These are phyloP conservation scores for Hylia prasina DNA, from an alignment of 2,113 vertebrate species.

Conservation along the genomic window DNA sequence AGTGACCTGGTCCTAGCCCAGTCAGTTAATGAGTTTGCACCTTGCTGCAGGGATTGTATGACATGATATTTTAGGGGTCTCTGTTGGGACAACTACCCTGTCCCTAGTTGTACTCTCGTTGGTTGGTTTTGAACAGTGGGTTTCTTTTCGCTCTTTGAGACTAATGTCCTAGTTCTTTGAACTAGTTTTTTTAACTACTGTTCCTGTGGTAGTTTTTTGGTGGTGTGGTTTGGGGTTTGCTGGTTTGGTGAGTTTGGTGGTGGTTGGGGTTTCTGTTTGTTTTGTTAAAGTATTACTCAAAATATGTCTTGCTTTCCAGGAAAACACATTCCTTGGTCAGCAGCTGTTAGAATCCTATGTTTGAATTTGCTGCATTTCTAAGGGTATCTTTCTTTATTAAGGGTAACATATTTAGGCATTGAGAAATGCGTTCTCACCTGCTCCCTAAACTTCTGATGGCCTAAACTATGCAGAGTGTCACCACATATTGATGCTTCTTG, in stretches of 20 bases:
- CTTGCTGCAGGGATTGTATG: not conserved
- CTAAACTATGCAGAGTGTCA: not conserved
- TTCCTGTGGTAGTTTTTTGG: not conserved
- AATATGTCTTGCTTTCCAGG: not conserved
- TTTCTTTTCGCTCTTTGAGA: not conserved
- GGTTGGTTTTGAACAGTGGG: not conserved
- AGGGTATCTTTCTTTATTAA: not conserved
- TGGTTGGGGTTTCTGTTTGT: not conserved
- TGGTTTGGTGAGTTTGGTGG: not conserved
- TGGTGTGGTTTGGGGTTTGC: not conserved
- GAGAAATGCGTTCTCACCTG: not conserved
- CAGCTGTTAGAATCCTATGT: not conserved
- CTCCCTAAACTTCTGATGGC: not conserved
- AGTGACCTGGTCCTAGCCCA: not conserved
- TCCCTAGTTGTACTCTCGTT: not conserved
- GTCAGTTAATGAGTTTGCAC: not conserved
- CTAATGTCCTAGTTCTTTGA: not conserved
- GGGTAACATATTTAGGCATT: not conserved
- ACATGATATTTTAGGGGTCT: accelerated
- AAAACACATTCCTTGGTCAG: not conserved
- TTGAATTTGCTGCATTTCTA: not conserved
- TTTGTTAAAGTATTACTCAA: not conserved
- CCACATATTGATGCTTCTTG: not conserved
- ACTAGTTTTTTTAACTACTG: not conserved
- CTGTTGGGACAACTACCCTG: not conserved